phyloP scores from a whole-genome alignment of 2,888 invertebrate species.

The Gibbula magus region DNA sequence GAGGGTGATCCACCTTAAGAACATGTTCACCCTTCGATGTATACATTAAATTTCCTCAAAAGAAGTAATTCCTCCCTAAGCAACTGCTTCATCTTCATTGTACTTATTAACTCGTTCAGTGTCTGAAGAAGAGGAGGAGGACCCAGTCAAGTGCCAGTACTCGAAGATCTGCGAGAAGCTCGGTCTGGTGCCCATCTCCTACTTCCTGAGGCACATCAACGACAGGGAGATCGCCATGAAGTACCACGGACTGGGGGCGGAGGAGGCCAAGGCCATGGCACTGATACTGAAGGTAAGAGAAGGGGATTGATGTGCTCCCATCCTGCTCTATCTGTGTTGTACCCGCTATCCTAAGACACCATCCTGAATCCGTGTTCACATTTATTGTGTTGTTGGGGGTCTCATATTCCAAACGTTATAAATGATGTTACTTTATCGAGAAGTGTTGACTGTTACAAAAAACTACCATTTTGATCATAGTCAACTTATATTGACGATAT shows the following conservation, averaged over 20 bases:
- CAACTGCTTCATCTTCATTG: too few species aligned
- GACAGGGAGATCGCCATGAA: conserved; percentile 68
- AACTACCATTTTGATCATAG: too few species aligned
- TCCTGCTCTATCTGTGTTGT: not conserved
- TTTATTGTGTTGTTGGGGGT: too few species aligned
- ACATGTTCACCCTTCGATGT: too few species aligned
- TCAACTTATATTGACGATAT: too few species aligned
- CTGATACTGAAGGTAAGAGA: conserved; percentile 66
- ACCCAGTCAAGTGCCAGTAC: conserved; percentile 60
- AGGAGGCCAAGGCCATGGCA: conserved; percentile 66
- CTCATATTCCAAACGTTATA: too few species aligned
- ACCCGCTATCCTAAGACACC: not conserved
- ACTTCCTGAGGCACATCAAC: conserved; percentile 69
- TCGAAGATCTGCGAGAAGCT: conserved; percentile 66
- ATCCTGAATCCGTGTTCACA: not conserved
- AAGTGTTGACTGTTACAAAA: too few species aligned
- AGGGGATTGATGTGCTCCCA: too few species aligned
- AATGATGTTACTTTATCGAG: too few species aligned
- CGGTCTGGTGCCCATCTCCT: conserved; percentile 69
- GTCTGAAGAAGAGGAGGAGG: conserved; percentile 50
- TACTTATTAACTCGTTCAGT: not conserved
- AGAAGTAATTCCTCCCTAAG: too few species aligned
- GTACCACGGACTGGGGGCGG: conserved; percentile 66
- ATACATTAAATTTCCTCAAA: too few species aligned
- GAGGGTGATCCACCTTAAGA: too few species aligned